These are phyloP conservation scores for Odontothrips loti DNA, from an alignment of 2,888 invertebrate species.

Conservation along the genomic window DNA sequence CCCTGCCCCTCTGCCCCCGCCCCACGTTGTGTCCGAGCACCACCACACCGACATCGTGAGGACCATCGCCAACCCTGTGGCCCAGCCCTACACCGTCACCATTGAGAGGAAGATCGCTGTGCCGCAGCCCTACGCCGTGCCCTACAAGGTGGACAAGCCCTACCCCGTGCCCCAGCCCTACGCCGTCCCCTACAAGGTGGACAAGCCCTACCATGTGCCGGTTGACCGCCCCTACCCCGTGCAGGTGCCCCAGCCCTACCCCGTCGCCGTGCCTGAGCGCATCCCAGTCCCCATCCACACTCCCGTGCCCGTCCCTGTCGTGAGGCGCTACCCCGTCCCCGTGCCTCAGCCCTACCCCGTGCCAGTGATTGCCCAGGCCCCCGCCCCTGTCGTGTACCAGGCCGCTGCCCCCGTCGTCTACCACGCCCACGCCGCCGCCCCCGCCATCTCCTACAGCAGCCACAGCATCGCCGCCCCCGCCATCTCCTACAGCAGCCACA, in stretches of 20 bases:
- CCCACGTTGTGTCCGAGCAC: not conserved
- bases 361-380: not conserved
- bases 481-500: not conserved
- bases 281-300: slow-evolving; percentile 32
- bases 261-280: slow-evolving; percentile 33
- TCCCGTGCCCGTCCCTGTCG: slow-evolving; percentile 32
- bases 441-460: not conserved
- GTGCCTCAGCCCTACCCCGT: not conserved
- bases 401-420: not conserved
- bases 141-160: slow-evolving; percentile 17
- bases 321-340: slow-evolving; percentile 22
- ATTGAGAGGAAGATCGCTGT: slow-evolving; percentile 16
- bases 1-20: not conserved
- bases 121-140: slow-evolving; percentile 13
- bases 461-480: not conserved
- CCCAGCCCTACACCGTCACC: slow-evolving; percentile 17
- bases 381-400: not conserved
- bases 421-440: not conserved
- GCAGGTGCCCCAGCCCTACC: not conserved
- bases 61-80: not conserved
- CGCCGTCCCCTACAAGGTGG: not conserved
- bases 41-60: slow-evolving; percentile 19
- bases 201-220: slow-evolving; percentile 23
- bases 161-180: not conserved
- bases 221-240: slow-evolving; percentile 30